phyloP scores from a whole-genome alignment of 2,113 vertebrate species.

The Phoenicopterus ruber region DNA sequence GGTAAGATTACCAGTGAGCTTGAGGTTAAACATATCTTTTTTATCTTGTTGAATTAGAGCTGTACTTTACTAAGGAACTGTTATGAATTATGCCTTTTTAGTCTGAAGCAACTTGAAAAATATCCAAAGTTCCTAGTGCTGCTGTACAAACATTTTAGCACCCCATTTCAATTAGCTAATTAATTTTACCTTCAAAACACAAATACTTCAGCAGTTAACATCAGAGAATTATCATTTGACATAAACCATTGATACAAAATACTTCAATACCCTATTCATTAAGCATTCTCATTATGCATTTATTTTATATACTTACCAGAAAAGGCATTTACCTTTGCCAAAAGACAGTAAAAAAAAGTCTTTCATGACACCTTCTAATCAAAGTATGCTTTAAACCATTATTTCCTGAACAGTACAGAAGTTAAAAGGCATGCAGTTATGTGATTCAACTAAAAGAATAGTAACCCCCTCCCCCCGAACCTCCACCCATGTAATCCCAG shows the following conservation, averaged over 20 bases:
- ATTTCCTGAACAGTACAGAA: background rate
- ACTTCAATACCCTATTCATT: background rate
- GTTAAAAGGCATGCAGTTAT: background rate
- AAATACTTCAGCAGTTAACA: background rate
- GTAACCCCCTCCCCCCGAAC: background rate
- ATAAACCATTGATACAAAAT: background rate
- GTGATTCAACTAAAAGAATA: background rate
- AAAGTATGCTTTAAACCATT: conserved; percentile 12
- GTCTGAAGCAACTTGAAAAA: background rate
- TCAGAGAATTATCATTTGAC: background rate
- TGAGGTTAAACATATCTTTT: background rate
- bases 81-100: background rate
- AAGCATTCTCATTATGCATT: background rate
- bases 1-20: background rate
- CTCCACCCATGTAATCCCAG: background rate
- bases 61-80: background rate
- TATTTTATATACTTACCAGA: conserved; percentile 40
- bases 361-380: conserved; percentile 2
- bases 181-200: background rate
- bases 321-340: conserved; percentile 10
- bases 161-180: background rate
- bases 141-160: background rate
- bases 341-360: background rate
- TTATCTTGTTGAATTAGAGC: background rate
- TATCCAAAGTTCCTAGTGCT: background rate